Conservation (phyloP, 2,888 invertebrate genomes). For the Ophioninae sp. region DNA sequence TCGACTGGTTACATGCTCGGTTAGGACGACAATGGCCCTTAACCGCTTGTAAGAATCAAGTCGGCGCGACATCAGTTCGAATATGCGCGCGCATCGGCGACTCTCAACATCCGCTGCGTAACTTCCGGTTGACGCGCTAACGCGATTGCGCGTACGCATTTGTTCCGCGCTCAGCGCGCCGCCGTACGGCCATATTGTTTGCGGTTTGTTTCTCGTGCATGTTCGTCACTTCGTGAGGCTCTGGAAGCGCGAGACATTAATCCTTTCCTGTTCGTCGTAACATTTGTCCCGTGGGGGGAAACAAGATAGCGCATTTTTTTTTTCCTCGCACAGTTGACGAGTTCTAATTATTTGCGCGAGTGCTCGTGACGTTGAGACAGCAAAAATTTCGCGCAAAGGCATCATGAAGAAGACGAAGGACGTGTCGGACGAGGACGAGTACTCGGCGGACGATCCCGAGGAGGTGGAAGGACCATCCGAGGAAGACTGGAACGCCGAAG, state of each 20-base stretch:
- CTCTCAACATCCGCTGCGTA: constrained; percentile 24
- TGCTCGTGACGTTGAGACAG: constrained; percentile 65
- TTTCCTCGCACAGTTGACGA: constrained; percentile 10
- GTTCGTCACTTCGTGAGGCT: constrained; percentile 61
- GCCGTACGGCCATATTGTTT: constrained; percentile 75
- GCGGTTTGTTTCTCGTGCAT: constrained; percentile 69
- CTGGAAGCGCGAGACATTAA: constrained; percentile 35
- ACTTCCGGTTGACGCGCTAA: constrained; percentile 56
- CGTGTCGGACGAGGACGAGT: constrained; percentile 79
- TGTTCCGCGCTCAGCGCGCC: constrained; percentile 63
- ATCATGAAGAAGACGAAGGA: constrained; percentile 80
- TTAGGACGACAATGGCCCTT: background rate
- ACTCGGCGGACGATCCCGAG: constrained; percentile 80
- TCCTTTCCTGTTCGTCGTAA: constrained; percentile 41
- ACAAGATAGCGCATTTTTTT: constrained; percentile 19
- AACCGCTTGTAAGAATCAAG: background rate
- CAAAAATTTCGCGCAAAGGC: constrained; percentile 79
- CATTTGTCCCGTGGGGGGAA: constrained; percentile 13
- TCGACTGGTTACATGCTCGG: background rate
- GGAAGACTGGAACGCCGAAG: constrained; percentile 80
- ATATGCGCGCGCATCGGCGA: constrained; percentile 49
- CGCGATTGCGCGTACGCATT: constrained; percentile 49
- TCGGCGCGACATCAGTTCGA: constrained; percentile 16
- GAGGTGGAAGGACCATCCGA: constrained; percentile 80
- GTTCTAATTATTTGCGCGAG: constrained; percentile 51